phyloP scores from a whole-genome alignment of 2,113 vertebrate genomes.

The Myocastor coypus region DNA sequence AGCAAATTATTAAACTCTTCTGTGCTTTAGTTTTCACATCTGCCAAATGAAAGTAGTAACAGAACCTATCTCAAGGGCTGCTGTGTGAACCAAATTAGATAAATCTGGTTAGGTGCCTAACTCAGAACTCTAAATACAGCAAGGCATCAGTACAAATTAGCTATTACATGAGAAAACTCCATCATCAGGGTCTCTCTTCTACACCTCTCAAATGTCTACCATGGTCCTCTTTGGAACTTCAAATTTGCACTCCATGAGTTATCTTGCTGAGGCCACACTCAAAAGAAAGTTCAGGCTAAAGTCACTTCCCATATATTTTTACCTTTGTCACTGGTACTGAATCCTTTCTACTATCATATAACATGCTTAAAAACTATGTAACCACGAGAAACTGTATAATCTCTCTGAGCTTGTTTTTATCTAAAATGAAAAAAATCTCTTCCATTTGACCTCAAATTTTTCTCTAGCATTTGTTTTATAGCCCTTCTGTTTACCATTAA shows the following conservation, averaged over 20 bases:
- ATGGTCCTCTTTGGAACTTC: conserved; percentile 3
- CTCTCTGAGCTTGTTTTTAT: neutral
- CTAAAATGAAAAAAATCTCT: neutral
- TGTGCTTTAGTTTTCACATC: conserved; percentile 43
- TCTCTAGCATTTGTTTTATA: conserved; percentile 4
- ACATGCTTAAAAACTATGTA: conserved; percentile 35
- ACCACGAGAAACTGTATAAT: conserved; percentile 13
- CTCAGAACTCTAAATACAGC: neutral
- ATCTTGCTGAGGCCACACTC: conserved; percentile 2
- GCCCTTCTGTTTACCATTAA: conserved; percentile 6
- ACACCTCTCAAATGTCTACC: conserved; percentile 12
- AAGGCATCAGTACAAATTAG: conserved; percentile 38
- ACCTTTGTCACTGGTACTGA: conserved; percentile 5
- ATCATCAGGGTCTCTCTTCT: conserved; percentile 36
- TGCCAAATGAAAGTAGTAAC: conserved; percentile 47
- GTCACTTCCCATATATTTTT: conserved; percentile 40
- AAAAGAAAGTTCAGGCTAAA: conserved; percentile 23
- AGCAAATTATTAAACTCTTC: conserved; percentile 42
- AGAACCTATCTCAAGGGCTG: conserved; percentile 4
- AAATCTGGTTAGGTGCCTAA: conserved; percentile 38
- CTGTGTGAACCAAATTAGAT: conserved; percentile 40
- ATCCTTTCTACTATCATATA: conserved; percentile 27
- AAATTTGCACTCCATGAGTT: conserved; percentile 41
- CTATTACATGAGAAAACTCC: conserved; percentile 1
- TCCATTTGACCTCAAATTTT: conserved; percentile 23